A percentile compares a stretch with the other conserved stretches of the same genome.
Conservation (phyloP, 2,113 vertebrate species). For the Pholis gunnellus region DNA sequence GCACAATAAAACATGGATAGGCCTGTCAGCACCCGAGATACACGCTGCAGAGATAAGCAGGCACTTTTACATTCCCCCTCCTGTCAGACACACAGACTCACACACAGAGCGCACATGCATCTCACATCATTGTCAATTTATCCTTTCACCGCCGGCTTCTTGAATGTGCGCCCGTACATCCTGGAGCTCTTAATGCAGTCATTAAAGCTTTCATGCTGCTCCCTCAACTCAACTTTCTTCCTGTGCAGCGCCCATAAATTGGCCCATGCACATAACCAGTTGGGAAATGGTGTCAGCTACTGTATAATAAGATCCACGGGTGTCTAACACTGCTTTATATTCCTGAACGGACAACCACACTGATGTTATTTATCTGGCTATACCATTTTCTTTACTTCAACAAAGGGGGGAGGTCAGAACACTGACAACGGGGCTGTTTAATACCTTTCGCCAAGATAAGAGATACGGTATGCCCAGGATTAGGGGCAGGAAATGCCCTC, state of each 20-base stretch:
- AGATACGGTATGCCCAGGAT: slow-evolving; percentile 67
- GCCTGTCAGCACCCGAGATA: slow-evolving; percentile 78
- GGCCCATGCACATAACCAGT: slow-evolving; percentile 48
- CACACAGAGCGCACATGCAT: slow-evolving; percentile 26
- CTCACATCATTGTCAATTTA: slow-evolving; percentile 61
- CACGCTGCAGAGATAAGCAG: slow-evolving; percentile 76
- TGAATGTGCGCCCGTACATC: slow-evolving; percentile 66
- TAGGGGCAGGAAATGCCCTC: slow-evolving; percentile 70
- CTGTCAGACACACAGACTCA: slow-evolving; percentile 39
- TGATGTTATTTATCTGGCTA: slow-evolving; percentile 58
- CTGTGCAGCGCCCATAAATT: slow-evolving; percentile 65
- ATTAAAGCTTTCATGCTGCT: slow-evolving; percentile 73
- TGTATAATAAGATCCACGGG: slow-evolving; percentile 54
- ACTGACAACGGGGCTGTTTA: slow-evolving; percentile 58
- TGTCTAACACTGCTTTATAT: slow-evolving; percentile 49
- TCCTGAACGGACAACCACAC: slow-evolving; percentile 13
- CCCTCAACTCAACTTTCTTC: slow-evolving; percentile 60
- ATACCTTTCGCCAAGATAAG: slow-evolving; percentile 73
- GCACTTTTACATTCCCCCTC: slow-evolving; percentile 51
- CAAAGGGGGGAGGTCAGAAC: slow-evolving; percentile 31
- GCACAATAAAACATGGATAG: slow-evolving; percentile 80
- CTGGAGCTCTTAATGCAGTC: slow-evolving; percentile 70
- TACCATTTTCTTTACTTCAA: slow-evolving; percentile 31
- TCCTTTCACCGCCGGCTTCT: slow-evolving; percentile 53
- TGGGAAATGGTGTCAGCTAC: slow-evolving; percentile 45